These are phyloP conservation scores for Xylocopa sonorina DNA, from an alignment of 1,140 invertebrate species.

Conservation along the genomic window DNA sequence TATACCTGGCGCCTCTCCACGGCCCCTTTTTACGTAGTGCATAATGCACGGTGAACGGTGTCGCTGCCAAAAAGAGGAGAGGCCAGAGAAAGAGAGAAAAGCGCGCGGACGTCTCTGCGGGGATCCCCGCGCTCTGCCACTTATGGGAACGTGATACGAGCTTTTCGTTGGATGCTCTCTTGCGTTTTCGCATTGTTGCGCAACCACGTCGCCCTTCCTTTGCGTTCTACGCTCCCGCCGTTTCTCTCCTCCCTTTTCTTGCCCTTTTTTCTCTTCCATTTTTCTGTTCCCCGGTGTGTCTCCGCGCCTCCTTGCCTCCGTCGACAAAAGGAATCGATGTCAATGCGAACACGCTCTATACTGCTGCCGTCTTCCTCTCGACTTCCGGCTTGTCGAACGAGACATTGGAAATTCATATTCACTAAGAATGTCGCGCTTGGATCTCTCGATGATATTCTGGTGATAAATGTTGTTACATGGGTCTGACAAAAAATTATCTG, in stretches of 20 bases:
- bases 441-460: too few species aligned
- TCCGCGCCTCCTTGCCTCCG: not conserved
- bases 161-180: conserved; percentile 73
- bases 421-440: not conserved
- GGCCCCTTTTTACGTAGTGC: conserved; percentile 34
- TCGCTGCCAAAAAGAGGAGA: not conserved
- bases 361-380: not conserved
- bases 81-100: conserved; percentile 19
- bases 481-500: too few species aligned
- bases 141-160: conserved; percentile 76
- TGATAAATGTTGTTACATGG: too few species aligned
- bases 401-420: conserved; percentile 28
- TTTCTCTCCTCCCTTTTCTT: not conserved
- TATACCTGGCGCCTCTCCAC: conserved; percentile 75
- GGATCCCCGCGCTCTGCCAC: conserved; percentile 70
- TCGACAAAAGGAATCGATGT: conserved; percentile 70
- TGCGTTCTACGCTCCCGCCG: conserved; percentile 19
- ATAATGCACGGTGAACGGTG: not conserved
- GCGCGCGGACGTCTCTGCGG: conserved; percentile 68
- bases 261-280: not conserved
- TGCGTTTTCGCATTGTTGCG: conserved; percentile 76
- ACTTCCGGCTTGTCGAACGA: conserved; percentile 16
- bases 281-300: not conserved
- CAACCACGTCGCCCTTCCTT: conserved; percentile 65
- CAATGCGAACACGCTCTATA: conserved; percentile 39